Evolutionary conservation across 2,113 vertebrate genomes (phyloP).

Genomic region (Xiphias gladius): DNA sequence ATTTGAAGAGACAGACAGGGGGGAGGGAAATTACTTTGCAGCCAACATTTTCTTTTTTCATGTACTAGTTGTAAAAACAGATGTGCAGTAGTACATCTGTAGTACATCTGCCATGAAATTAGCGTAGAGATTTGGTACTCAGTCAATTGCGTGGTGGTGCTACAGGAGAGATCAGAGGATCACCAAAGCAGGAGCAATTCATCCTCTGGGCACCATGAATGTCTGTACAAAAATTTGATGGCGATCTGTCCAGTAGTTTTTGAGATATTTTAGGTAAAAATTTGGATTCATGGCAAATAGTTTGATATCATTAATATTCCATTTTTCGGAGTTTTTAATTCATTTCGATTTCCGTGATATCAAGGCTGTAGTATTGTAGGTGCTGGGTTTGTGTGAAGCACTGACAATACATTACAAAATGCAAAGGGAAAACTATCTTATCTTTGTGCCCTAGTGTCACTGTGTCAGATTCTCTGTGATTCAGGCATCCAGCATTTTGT

Average conservation of each 20-base stretch:
- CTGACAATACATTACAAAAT: conserved; percentile 26
- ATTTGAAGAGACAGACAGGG: conserved; percentile 36
- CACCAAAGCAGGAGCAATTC: background rate
- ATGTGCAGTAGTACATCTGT: conserved; percentile 34
- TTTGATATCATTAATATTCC: background rate
- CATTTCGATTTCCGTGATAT: background rate
- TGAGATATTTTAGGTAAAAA: background rate
- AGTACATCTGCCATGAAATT: conserved; percentile 52
- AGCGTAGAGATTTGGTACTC: conserved; percentile 11
- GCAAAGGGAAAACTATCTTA: conserved; percentile 8
- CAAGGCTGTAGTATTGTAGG: background rate
- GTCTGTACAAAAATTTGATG: background rate
- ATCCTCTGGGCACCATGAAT: background rate
- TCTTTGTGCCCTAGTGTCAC: conserved; percentile 46
- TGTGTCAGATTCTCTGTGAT: conserved; percentile 54
- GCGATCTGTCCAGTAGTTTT: background rate
- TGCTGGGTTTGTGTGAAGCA: conserved; percentile 15
- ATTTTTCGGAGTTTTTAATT: background rate
- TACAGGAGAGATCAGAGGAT: background rate
- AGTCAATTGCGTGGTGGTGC: background rate
- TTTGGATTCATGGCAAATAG: background rate
- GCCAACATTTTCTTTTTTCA: background rate
- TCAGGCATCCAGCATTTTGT: conserved; percentile 60
- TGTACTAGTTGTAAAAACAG: conserved; percentile 19
- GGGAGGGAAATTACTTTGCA: conserved; percentile 31